Base-by-base conservation (phyloP, 2,888 invertebrate genomes). In the Neocrepidodera transversa region DNA sequence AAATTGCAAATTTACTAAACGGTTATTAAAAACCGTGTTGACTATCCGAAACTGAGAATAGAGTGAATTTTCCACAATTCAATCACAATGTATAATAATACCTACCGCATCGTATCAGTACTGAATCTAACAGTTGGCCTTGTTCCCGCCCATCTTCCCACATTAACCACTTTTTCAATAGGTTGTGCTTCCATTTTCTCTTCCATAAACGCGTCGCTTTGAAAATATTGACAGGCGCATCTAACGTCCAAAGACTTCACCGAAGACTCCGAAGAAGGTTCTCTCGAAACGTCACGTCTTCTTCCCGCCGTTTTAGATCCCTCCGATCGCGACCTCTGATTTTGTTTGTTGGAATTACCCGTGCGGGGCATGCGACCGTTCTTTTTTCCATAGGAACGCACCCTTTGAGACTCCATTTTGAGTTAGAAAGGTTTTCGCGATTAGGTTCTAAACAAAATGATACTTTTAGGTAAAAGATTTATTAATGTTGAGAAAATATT, bases 161-260 rank as follows among this genome's bases (percentile, higher is more conserved):
- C 23, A 6, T 20, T 23, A 17, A 10, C 18, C 14, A 42, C 26
- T 43, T 54, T 47, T 23, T 16, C 23, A 17, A 14, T 13, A 3
- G 76, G 89, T 89, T 42, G 42, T 1, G 28, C 32, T 2, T 45
- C 45, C 2, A 35, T 7, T 10, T 47, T 45, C 13, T 63, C 64
- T 62, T 92, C 92, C 71, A 92, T 82, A 70, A 92, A 80, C 61
- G 89, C 89, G 79, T 92, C 90, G 78, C 89, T 87, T 82, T 91
- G 88, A 80, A 87, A 93, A 81, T 87, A 93, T 82, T 93, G 92
- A 82, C 93, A 92, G 68, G 84, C 92, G 80, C 93, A 92, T 70
- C 93, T 87, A 63, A 93, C 92, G 78, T 92, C 92, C 74, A 90
- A 84, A 60, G 91, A 86, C 64, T 69, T 68, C 70, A 84, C 86